Conservation (phyloP, 1,140 invertebrate genomes). For the Muscidifurax raptorellus region DNA sequence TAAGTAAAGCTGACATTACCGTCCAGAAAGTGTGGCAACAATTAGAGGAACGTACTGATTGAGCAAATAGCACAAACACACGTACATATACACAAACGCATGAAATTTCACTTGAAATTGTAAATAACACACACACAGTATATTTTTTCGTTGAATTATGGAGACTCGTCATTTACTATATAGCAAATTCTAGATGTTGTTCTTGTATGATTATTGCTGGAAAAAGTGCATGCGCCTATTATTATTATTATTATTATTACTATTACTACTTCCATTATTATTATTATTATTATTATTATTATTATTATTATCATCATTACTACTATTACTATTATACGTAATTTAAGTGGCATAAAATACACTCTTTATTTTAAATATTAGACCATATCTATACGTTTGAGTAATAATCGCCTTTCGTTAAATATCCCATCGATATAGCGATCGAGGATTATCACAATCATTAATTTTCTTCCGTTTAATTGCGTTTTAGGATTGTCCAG, state of each 20-base stretch:
- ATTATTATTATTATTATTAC: conserved; percentile 13
- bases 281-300: too few species aligned
- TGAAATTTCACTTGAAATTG: conserved; percentile 48
- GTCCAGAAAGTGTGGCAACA: neutral
- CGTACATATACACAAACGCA: conserved; percentile 49
- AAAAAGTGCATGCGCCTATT: conserved; percentile 49
- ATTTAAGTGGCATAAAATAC: conserved; percentile 17
- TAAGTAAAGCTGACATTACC: conserved; percentile 9
- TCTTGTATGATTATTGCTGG: conserved; percentile 30
- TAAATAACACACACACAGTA: conserved; percentile 45
- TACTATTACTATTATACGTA: neutral
- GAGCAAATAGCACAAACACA: neutral
- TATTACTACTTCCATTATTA: neutral
- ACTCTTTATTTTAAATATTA: neutral
- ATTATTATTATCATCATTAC: too few species aligned
- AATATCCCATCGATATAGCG: conserved; percentile 38
- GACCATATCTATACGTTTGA: conserved; percentile 12
- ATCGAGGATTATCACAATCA: conserved; percentile 53
- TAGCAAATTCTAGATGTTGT: conserved; percentile 20
- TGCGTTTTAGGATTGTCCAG: conserved; percentile 75
- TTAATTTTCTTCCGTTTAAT: conserved; percentile 68
- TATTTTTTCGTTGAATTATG: neutral
- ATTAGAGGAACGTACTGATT: conserved; percentile 43
- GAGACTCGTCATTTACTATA: conserved; percentile 11
- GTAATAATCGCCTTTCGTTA: conserved; percentile 44